Evolutionary conservation across 1,140 invertebrate genomes (phyloP).

Genomic region (Drosophila rufa): DNA sequence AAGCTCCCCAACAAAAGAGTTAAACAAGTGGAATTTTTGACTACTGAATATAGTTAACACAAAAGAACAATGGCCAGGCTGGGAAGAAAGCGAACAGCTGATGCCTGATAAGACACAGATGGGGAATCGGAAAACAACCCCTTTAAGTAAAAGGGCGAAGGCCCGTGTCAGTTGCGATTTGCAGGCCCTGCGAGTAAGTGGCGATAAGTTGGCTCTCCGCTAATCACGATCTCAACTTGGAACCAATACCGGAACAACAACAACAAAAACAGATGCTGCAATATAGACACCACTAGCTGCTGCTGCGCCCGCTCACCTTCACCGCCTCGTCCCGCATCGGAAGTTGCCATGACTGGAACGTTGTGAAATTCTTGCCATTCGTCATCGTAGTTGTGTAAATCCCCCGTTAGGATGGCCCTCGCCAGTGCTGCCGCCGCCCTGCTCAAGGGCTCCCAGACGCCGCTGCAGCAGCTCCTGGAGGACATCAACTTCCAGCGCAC

Average conservation of each 20-base stretch:
- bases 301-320: neutral
- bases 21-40: constrained; percentile 14
- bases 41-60: neutral
- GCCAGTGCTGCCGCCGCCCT: constrained; percentile 87
- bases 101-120: constrained; percentile 13
- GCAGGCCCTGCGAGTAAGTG: constrained; percentile 12
- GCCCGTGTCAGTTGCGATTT: constrained; percentile 25
- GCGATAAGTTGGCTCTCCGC: constrained; percentile 9
- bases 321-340: neutral
- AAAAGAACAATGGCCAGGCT: neutral
- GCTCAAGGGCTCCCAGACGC: constrained; percentile 88
- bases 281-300: constrained; percentile 21
- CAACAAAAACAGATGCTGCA: constrained; percentile 20
- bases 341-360: constrained; percentile 17
- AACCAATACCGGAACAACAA: constrained; percentile 4
- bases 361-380: constrained; percentile 55
- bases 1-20: constrained; percentile 39
- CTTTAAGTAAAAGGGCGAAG: constrained; percentile 11
- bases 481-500: constrained; percentile 96
- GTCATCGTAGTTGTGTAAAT: constrained; percentile 38
- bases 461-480: constrained; percentile 92
- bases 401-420: constrained; percentile 86
- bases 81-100: constrained; percentile 18
- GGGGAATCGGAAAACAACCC: constrained; percentile 23
- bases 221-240: neutral